These are phyloP conservation scores for Caenorhabditis sp. DNA, from an alignment of 2,888 invertebrate genomes.

Conservation along the genomic window DNA sequence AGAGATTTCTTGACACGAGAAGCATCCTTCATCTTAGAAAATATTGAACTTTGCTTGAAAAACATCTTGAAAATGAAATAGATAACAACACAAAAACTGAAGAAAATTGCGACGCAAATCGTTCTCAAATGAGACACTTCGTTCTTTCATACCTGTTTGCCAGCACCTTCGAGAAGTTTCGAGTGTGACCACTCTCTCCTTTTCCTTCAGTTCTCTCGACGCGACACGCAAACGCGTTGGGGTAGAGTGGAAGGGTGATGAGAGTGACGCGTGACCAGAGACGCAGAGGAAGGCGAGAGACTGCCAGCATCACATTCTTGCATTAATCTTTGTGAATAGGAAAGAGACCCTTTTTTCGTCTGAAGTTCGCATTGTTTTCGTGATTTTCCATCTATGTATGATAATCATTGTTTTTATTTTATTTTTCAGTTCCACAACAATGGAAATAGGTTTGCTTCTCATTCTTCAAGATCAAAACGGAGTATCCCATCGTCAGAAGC, in stretches of 20 bases:
- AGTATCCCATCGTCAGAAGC: constrained; percentile 15
- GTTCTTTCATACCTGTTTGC: too few species aligned
- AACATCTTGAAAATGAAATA: constrained; percentile 8
- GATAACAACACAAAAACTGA: constrained; percentile 8
- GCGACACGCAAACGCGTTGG: constrained; percentile 8
- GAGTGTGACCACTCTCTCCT: neutral
- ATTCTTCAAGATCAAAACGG: constrained; percentile 14
- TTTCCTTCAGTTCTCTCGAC: neutral
- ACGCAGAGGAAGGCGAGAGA: constrained; percentile 17
- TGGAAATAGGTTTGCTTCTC: constrained; percentile 1
- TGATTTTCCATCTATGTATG: constrained; percentile 1
- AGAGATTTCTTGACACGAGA: constrained; percentile 6
- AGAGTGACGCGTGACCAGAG: constrained; percentile 7
- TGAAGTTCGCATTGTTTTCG: constrained; percentile 7
- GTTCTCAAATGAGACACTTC: too few species aligned
- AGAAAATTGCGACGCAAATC: neutral
- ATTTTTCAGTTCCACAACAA: neutral
- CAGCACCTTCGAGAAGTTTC: too few species aligned
- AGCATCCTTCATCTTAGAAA: constrained; percentile 7
- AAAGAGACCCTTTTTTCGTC: neutral
- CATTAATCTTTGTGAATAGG: constrained; percentile 9
- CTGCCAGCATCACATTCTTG: constrained; percentile 5
- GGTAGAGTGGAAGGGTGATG: constrained; percentile 10
- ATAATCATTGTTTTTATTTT: neutral
- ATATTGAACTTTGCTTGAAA: constrained; percentile 11